These are phyloP conservation scores for Chlorospingus flavigularis DNA, from an alignment of 2,797 vertebrate genomes.

Conservation along the genomic window DNA sequence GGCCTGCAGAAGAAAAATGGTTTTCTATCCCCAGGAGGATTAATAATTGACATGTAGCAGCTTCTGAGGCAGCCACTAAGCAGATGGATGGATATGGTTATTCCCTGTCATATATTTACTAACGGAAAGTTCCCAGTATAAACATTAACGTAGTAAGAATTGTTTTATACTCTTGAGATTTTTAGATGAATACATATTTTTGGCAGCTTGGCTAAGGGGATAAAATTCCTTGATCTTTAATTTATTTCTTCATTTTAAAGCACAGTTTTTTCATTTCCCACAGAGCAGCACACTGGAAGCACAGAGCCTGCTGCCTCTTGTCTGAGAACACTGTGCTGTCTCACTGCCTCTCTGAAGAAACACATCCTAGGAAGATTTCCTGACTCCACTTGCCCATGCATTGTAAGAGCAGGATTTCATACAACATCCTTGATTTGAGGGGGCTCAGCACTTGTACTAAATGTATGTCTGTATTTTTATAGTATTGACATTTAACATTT, in stretches of 20 bases:
- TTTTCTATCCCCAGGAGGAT: neutral
- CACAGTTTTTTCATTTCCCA: neutral
- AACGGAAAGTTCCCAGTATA: constrained; percentile 34
- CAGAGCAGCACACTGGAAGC: neutral
- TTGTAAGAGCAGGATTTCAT: neutral
- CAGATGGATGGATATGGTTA: constrained; percentile 12
- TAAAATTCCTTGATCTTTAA: neutral
- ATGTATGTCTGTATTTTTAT: neutral
- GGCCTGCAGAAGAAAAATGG: neutral
- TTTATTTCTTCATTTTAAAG: constrained; percentile 26
- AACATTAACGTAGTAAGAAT: constrained; percentile 26
- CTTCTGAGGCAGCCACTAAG: neutral
- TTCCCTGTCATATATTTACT: constrained; percentile 15
- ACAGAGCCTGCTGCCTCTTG: neutral
- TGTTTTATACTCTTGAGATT: constrained; percentile 46
- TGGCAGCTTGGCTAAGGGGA: neutral
- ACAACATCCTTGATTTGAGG: neutral
- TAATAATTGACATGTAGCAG: constrained; percentile 31
- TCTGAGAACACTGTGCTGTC: neutral
- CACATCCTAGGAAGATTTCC: neutral
- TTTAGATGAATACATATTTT: constrained; percentile 42
- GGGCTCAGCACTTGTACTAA: neutral
- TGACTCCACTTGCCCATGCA: neutral
- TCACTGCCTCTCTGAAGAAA: neutral
- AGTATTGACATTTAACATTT: neutral